Percentiles rank a stretch among this genome's conserved stretches.
phyloP scores from a whole-genome alignment of 2,113 vertebrate species.

The Eublepharis macularius region DNA sequence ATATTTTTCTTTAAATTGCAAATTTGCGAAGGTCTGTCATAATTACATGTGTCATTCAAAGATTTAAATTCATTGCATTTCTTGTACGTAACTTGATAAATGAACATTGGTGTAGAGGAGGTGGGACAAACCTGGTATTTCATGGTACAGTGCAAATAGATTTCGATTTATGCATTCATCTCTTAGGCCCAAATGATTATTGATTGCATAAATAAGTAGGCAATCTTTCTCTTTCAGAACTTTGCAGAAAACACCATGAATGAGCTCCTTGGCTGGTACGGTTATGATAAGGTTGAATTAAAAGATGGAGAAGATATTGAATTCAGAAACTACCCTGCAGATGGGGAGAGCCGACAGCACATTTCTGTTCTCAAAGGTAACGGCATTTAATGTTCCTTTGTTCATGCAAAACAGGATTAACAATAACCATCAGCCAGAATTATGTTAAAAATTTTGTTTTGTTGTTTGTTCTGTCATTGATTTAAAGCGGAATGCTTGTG shows the following conservation, averaged over 20 bases:
- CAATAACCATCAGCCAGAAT: constrained; percentile 57
- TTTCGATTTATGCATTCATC: constrained; percentile 72
- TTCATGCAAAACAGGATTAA: constrained; percentile 61
- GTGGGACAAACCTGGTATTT: constrained; percentile 58
- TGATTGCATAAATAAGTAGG: constrained; percentile 76
- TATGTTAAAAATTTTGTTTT: constrained; percentile 48
- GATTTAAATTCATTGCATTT: constrained; percentile 72
- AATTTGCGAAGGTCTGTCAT: constrained; percentile 66
- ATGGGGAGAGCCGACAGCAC: constrained; percentile 92
- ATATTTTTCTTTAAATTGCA: constrained; percentile 71
- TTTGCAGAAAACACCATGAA: constrained; percentile 99
- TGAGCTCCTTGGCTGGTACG: constrained; percentile 98
- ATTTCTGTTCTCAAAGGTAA: constrained; percentile 99
- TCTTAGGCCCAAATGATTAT: constrained; percentile 72
- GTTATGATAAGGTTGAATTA: constrained; percentile 98
- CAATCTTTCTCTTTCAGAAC: constrained; percentile 87
- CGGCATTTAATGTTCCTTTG: constrained; percentile 69
- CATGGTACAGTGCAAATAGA: constrained; percentile 55
- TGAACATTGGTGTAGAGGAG: constrained; percentile 61
- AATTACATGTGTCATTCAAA: constrained; percentile 64
- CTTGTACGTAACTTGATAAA: constrained; percentile 73
- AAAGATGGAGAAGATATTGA: constrained; percentile 98
- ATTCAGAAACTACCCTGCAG: constrained; percentile 88
- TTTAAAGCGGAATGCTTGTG: constrained; percentile 44
- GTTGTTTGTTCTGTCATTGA: constrained; percentile 48